These are phyloP conservation scores for Mormyrus iriodes DNA, from an alignment of 2,113 vertebrate species.

Conservation along the genomic window DNA sequence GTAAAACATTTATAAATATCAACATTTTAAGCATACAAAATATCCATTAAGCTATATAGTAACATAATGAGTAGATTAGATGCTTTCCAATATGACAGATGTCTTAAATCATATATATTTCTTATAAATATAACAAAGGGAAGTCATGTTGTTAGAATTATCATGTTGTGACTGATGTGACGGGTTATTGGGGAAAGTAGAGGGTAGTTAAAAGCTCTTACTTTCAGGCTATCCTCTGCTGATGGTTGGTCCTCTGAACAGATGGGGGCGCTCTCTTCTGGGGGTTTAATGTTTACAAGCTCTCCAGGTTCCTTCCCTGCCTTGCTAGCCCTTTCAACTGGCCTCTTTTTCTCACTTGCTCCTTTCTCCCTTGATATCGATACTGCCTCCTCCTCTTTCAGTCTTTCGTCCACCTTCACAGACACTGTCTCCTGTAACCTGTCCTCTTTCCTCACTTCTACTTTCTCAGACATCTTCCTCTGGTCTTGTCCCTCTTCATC, in stretches of 20 bases:
- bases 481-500: slow-evolving; percentile 49
- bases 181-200: not conserved
- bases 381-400: slow-evolving; percentile 16
- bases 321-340: slow-evolving; percentile 35
- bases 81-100: not conserved
- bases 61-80: not conserved
- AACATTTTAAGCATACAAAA: not conserved
- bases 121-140: not conserved
- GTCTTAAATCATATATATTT: not conserved
- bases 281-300: slow-evolving; percentile 49
- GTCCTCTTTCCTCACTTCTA: not conserved
- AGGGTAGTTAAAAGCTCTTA: not conserved
- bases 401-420: not conserved
- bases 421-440: not conserved
- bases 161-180: not conserved
- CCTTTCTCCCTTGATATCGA: slow-evolving; percentile 26
- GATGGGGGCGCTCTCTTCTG: slow-evolving; percentile 46
- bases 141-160: not conserved
- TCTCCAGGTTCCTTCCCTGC: slow-evolving; percentile 62
- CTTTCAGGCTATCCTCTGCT: slow-evolving; percentile 51
- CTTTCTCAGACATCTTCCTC: slow-evolving; percentile 19
- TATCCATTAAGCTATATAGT: not conserved
- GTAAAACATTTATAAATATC: not conserved
- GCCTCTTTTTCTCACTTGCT: slow-evolving; percentile 29
- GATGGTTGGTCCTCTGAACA: slow-evolving; percentile 51